Conservation (phyloP, 2,888 invertebrate species). For the Drosophila nigritarsus region DNA sequence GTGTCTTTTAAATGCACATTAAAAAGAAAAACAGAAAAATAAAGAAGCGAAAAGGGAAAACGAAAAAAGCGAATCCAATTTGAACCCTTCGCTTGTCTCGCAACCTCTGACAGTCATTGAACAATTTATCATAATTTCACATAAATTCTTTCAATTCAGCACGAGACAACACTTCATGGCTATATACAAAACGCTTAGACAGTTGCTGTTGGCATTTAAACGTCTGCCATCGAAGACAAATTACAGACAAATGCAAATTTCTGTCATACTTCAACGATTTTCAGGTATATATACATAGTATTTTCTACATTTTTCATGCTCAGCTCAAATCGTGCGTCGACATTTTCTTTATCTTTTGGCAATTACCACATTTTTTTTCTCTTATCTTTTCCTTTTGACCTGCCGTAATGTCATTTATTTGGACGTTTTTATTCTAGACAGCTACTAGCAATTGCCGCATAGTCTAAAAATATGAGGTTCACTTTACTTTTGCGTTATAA, state of each 20-base stretch:
- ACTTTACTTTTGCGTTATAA: background rate
- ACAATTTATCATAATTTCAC: slow-evolving; percentile 73
- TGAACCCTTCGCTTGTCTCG: slow-evolving; percentile 29
- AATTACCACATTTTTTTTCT: background rate
- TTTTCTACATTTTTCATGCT: slow-evolving; percentile 59
- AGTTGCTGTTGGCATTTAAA: slow-evolving; percentile 35
- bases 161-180: slow-evolving; percentile 30
- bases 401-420: slow-evolving; percentile 29
- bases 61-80: slow-evolving; percentile 44
- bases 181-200: slow-evolving; percentile 12
- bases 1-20: slow-evolving; percentile 41
- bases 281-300: slow-evolving; percentile 16
- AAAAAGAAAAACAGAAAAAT: slow-evolving; percentile 5
- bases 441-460: slow-evolving; percentile 1
- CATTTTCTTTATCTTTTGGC: slow-evolving; percentile 35
- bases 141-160: slow-evolving; percentile 64
- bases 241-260: slow-evolving; percentile 71
- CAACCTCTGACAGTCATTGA: slow-evolving; percentile 41
- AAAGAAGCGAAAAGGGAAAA: slow-evolving; percentile 23
- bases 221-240: slow-evolving; percentile 68
- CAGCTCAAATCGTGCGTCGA: slow-evolving; percentile 33
- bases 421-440: slow-evolving; percentile 18
- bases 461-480: background rate
- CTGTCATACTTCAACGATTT: slow-evolving; percentile 53
- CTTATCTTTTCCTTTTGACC: slow-evolving; percentile 22